A percentile compares a stretch with the other conserved stretches of the same genome.
Evolutionary conservation across 2,888 invertebrate genomes (phyloP).

Genomic region (Caenorhabditis parvicauda): DNA sequence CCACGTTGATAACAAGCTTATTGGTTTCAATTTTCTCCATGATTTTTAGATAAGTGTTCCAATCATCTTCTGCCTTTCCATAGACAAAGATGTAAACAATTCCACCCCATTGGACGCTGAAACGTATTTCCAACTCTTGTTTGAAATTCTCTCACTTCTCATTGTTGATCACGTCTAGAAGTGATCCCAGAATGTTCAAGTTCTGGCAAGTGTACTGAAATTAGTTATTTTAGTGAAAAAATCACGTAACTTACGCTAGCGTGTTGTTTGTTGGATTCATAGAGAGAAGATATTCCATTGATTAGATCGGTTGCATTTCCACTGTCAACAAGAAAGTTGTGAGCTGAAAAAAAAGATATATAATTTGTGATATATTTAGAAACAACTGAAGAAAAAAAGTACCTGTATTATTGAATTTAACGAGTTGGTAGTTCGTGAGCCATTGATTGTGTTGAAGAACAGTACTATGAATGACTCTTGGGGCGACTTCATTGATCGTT

Average conservation of each 20-base stretch:
- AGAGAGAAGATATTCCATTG: constrained; percentile 11
- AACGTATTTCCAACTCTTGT: background rate
- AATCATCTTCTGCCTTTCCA: constrained; percentile 27
- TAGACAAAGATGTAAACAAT: constrained; percentile 37
- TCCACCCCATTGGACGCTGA: constrained; percentile 31
- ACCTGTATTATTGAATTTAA: constrained; percentile 30
- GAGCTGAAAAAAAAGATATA: background rate
- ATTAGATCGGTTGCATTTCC: constrained; percentile 15
- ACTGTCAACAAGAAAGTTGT: constrained; percentile 15
- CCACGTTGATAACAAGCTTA: constrained; percentile 30
- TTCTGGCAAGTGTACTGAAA: constrained; percentile 26
- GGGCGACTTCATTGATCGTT: constrained; percentile 29
- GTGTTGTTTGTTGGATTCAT: constrained; percentile 14
- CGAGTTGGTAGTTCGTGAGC: constrained; percentile 33
- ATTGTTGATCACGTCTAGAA: constrained; percentile 19
- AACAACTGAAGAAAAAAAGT: background rate
- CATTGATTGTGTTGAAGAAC: constrained; percentile 30
- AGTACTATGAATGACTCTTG: constrained; percentile 33
- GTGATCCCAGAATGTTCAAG: constrained; percentile 27
- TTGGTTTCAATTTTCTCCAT: constrained; percentile 28
- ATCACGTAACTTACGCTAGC: constrained; percentile 3
- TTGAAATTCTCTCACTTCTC: constrained; percentile 14
- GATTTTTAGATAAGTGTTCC: constrained; percentile 23
- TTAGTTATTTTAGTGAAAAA: background rate
- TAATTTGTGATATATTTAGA: no score